These are phyloP conservation scores for Orussus abietinus DNA, from an alignment of 1,140 invertebrate species.

Conservation along the genomic window DNA sequence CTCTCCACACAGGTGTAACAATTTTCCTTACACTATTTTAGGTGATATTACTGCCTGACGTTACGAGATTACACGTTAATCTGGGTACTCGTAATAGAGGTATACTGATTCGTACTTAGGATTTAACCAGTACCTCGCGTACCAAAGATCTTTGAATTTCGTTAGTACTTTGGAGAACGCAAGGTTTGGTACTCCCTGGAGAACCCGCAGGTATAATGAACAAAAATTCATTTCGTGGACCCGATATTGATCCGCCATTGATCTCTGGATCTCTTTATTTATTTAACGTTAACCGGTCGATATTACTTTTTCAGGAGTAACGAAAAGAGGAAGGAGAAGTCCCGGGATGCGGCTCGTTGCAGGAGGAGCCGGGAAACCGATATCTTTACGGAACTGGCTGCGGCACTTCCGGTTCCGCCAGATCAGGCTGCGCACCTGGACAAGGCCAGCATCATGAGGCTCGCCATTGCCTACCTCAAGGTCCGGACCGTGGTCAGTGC, in stretches of 20 bases:
- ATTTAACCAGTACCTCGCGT: no score
- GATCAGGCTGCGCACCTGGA: conserved; percentile 82
- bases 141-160: no score
- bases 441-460: conserved; percentile 91
- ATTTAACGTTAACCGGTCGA: neutral
- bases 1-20: no score
- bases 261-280: neutral
- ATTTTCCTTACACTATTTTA: no score
- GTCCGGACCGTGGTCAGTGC: conserved; percentile 76
- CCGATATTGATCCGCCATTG: no score
- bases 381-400: conserved; percentile 85
- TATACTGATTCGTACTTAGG: no score
- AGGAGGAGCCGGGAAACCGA: conserved; percentile 90
- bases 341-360: conserved; percentile 87
- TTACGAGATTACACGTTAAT: no score
- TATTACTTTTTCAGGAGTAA: conserved; percentile 71
- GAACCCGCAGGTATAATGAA: neutral
- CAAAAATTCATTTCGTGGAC: neutral
- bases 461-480: conserved; percentile 88
- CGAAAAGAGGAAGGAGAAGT: conserved; percentile 96
- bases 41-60: no score
- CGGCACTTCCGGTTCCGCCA: conserved; percentile 72
- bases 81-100: no score
- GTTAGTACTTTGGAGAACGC: neutral
- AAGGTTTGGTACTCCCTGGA: neutral